Percentiles rank a stretch among this genome's conserved stretches.
These are phyloP conservation scores for Oxyteleia sp. DNA, from an alignment of 2,888 invertebrate genomes.

Conservation along the genomic window DNA sequence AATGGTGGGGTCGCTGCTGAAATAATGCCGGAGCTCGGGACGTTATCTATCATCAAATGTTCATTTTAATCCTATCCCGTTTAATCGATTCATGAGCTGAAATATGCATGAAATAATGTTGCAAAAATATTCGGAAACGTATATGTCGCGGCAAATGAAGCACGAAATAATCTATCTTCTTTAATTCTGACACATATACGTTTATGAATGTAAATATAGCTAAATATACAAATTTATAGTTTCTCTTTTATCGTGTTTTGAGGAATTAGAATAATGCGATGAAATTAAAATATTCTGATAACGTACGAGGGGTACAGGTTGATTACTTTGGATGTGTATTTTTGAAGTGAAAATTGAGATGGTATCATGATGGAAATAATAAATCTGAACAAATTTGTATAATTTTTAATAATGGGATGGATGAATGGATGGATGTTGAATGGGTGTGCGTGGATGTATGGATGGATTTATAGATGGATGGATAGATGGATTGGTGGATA, in stretches of 20 bases:
- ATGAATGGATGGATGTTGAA: no score
- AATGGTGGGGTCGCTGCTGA: constrained; percentile 46
- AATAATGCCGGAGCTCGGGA: constrained; percentile 50
- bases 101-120: constrained; percentile 60
- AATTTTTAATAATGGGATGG: no score
- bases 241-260: constrained; percentile 7
- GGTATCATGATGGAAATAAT: no score
- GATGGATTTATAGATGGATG: no score
- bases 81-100: constrained; percentile 62
- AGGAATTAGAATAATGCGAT: constrained; percentile 7
- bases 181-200: constrained; percentile 53
- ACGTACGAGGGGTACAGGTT: no score
- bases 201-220: constrained; percentile 20
- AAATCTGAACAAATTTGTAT: no score
- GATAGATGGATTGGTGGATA: no score
- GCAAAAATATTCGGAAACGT: constrained; percentile 50
- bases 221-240: constrained; percentile 37
- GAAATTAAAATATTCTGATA: no score
- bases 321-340: no score
- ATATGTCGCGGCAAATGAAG: constrained; percentile 33
- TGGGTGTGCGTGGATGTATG: no score
- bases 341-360: no score
- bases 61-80: constrained; percentile 64
- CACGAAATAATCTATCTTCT: constrained; percentile 60
- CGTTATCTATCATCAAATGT: constrained; percentile 69